These are phyloP conservation scores for Yponomeuta malinellus DNA, from an alignment of 2,888 invertebrate species.

Conservation along the genomic window DNA sequence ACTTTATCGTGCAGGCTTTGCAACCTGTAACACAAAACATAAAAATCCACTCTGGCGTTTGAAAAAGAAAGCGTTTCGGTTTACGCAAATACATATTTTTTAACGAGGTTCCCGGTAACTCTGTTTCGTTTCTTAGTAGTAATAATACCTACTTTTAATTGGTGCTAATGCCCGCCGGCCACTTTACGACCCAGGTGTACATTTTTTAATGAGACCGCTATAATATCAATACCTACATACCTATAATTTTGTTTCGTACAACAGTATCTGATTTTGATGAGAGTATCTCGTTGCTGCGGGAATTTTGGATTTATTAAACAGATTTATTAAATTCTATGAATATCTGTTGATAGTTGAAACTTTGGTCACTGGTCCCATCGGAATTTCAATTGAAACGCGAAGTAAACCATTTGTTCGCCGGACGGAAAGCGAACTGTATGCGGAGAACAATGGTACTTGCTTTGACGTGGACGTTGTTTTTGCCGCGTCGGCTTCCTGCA, in stretches of 20 bases:
- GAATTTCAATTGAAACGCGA: conserved; percentile 8
- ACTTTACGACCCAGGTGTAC: neutral
- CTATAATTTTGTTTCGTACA: neutral
- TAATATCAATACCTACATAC: neutral
- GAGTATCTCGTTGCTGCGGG: neutral
- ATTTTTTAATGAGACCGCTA: neutral
- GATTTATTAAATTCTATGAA: neutral
- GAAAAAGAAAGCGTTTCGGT: neutral
- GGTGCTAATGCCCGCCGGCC: neutral
- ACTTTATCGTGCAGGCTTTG: neutral
- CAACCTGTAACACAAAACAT: neutral
- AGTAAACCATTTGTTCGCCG: conserved; percentile 3
- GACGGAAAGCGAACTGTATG: conserved; percentile 15
- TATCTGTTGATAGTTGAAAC: neutral
- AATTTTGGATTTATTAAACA: neutral
- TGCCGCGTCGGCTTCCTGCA: conserved; percentile 32
- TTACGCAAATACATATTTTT: neutral
- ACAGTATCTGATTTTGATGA: too few relatives aligned
- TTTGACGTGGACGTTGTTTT: conserved; percentile 60
- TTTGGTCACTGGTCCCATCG: neutral
- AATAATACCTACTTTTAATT: neutral
- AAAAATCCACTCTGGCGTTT: neutral
- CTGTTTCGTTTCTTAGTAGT: neutral
- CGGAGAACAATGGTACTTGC: conserved; percentile 49
- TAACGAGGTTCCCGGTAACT: neutral